Percentiles rank a stretch among this genome's conserved stretches.
These are phyloP conservation scores for Cygnus buccinator DNA, from an alignment of 2,113 vertebrate genomes.

Conservation along the genomic window DNA sequence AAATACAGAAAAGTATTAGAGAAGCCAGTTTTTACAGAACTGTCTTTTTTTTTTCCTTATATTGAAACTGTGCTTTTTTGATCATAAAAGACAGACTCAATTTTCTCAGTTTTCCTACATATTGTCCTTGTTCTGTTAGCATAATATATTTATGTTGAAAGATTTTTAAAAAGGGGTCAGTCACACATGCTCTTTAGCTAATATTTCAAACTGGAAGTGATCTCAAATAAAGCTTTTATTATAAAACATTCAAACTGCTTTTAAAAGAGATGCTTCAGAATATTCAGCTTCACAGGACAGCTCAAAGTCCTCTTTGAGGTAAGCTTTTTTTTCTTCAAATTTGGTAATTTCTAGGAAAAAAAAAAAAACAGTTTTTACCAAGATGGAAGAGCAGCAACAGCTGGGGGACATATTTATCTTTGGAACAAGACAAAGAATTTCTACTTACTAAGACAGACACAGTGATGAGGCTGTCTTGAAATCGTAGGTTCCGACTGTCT, in stretches of 20 bases:
- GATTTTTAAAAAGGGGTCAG: not conserved
- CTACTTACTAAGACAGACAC: not conserved
- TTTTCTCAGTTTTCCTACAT: not conserved
- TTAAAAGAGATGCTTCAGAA: not conserved
- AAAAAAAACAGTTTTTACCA: not conserved
- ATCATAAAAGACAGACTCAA: not conserved
- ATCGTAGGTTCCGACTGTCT: not conserved
- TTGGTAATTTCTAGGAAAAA: not conserved
- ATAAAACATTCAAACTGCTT: not conserved
- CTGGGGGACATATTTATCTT: not conserved
- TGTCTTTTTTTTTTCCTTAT: not conserved
- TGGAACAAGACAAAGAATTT: not conserved
- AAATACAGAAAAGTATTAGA: not conserved
- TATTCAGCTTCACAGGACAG: not conserved
- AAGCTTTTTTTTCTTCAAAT: not conserved
- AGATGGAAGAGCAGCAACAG: not conserved
- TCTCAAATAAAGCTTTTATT: not conserved
- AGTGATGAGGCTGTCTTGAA: not conserved
- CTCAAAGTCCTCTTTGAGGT: not conserved
- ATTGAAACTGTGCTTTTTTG: not conserved
- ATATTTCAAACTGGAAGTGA: not conserved
- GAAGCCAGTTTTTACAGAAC: not conserved
- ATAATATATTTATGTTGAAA: not conserved
- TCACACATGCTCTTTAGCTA: not conserved
- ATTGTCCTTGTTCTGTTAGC: not conserved